Evolutionary conservation across 2,113 vertebrate genomes (phyloP), one percentile per base, ranked within the genome.

Genomic region (Scalopus aquaticus): DNA sequence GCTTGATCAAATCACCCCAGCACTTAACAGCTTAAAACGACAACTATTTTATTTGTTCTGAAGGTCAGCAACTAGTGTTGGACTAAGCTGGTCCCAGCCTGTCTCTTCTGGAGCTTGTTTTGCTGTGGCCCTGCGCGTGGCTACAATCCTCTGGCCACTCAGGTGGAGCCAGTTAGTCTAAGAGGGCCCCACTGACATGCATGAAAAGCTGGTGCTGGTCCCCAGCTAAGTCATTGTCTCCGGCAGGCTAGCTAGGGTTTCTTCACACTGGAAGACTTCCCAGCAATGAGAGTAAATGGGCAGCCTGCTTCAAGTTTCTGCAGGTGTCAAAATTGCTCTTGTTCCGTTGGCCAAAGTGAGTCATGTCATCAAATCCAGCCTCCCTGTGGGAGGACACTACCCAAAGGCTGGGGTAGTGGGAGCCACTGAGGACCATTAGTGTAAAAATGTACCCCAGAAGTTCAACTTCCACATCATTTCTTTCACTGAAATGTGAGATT

Each of bases 401-500:
- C 20, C 37, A n/a, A 46, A 88, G 32, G 22, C 5, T 10, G 19
- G 72, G 65, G 30, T 62, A 39, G 56, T 0, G 5, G 46, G 46
- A 76, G 22, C 69, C 44, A 74, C 0, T 11, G 17, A 76, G 28
- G 12, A 26, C 67, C 67, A 51, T 85, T 54, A 19, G n/a, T 28
- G 2, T 73, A 72, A 90, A 94, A 76, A 32, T 22, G 64, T 44
- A 54, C 76, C 46, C 5, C 35, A 1, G 51, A 6, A 32, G 17
- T 72, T 78, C 83, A 97, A 94, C 24, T 78, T 67, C 58, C 76
- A 19, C 19, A 46, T 72, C 16, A 13, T 95, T 93, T 77, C 58
- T 86, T 94, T 88, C 65, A 51, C 65, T 93, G 93, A 92, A 79
- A 95, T 79, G 62, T 64, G 67, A 93, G 32, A 79, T 82, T 93